Percentiles rank a stretch among this genome's conserved stretches.
phyloP scores from a whole-genome alignment of 2,113 vertebrate genomes.

The Engraulis encrasicolus region DNA sequence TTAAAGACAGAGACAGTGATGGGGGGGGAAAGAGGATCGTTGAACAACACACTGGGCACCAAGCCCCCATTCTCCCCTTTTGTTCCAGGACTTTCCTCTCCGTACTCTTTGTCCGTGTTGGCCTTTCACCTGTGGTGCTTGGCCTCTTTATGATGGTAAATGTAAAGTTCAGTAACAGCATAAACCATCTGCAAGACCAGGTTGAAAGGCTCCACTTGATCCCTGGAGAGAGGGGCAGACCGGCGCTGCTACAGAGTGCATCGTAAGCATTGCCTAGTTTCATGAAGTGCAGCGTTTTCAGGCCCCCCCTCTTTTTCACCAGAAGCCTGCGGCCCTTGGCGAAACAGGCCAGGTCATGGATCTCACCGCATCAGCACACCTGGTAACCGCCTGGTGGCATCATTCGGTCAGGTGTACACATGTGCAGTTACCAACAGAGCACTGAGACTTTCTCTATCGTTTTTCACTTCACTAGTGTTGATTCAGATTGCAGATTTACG shows the following conservation, averaged over 20 bases:
- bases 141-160: slow-evolving; percentile 20
- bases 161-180: slow-evolving; percentile 18
- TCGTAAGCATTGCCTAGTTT: slow-evolving; percentile 1
- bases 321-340: not conserved
- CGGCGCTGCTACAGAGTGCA: not conserved
- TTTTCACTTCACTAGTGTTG: not conserved
- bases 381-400: not conserved
- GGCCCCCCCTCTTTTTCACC: not conserved
- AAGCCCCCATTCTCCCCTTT: not conserved
- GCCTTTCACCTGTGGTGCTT: slow-evolving; percentile 12
- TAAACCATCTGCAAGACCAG: slow-evolving; percentile 18
- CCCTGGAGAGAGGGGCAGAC: not conserved
- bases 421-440: not conserved
- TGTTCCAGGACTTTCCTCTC: not conserved
- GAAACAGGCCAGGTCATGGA: not conserved
- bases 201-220: not conserved
- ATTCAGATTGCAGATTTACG: not conserved
- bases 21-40: not conserved
- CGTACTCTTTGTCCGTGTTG: not conserved
- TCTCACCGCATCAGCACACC: not conserved
- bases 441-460: not conserved
- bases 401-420: not conserved
- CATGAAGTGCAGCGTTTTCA: not conserved
- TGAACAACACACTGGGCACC: no score
- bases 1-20: not conserved